These are phyloP conservation scores for Steinernema scapterisci DNA, from an alignment of 2,888 invertebrate species.

Conservation along the genomic window DNA sequence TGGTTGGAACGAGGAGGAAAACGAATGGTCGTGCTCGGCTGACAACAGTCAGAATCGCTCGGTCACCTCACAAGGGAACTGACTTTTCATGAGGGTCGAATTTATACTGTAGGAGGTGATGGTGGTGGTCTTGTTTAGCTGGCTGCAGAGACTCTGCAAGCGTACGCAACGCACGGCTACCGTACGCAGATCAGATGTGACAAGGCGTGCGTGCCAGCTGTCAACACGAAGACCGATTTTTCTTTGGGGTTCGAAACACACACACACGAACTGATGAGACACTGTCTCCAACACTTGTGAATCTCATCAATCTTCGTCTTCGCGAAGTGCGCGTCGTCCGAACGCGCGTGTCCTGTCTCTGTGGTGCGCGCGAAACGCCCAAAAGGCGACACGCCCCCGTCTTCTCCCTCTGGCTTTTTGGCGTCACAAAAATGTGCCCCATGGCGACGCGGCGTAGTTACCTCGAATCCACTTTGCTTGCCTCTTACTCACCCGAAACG, in stretches of 20 bases:
- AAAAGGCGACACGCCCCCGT: constrained; percentile 15
- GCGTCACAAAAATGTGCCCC: constrained; percentile 24
- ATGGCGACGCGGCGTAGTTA: background rate
- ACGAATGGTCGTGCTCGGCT: background rate
- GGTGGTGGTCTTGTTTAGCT: constrained; percentile 17
- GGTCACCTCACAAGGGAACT: constrained; percentile 29
- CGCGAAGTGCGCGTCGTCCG: constrained; percentile 30
- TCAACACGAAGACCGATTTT: constrained; percentile 32
- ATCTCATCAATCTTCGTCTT: constrained; percentile 33
- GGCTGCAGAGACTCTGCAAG: background rate
- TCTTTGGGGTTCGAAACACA: constrained; percentile 31
- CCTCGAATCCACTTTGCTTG: background rate
- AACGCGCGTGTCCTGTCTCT: constrained; percentile 31
- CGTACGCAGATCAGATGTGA: constrained; percentile 30
- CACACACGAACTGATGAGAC: constrained; percentile 30
- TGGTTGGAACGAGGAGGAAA: background rate
- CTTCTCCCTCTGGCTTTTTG: background rate
- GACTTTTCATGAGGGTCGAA: constrained; percentile 27
- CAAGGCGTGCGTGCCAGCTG: constrained; percentile 32
- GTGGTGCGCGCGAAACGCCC: constrained; percentile 30
- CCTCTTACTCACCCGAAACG: background rate
- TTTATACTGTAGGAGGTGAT: constrained; percentile 31
- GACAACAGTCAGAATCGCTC: constrained; percentile 19
- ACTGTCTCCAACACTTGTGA: constrained; percentile 31
- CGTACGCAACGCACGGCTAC: constrained; percentile 29